Evolutionary conservation across 2,797 vertebrate species (phyloP).

Genomic region (Numenius phaeopus): DNA sequence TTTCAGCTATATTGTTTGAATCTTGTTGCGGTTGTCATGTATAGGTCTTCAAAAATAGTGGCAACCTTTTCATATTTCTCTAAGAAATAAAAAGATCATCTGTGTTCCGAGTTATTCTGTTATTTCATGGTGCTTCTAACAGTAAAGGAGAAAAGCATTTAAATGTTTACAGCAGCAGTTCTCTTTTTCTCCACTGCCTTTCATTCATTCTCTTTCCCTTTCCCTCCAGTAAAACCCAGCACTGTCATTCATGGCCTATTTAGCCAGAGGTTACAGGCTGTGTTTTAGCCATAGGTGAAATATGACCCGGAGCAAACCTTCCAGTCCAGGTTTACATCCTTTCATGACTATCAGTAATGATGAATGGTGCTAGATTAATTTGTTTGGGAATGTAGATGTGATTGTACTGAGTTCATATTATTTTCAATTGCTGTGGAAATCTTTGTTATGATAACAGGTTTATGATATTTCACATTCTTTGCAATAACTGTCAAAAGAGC

Average conservation of each 20-base stretch:
- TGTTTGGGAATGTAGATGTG: neutral
- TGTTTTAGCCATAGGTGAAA: neutral
- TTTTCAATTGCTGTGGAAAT: slow-evolving; percentile 6
- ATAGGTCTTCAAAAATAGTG: neutral
- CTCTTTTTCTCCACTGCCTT: neutral
- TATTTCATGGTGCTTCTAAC: neutral
- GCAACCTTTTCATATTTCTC: neutral
- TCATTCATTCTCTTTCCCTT: neutral
- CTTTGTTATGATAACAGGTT: neutral
- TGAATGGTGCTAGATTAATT: neutral
- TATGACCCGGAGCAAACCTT: neutral
- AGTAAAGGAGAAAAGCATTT: neutral
- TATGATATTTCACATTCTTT: neutral
- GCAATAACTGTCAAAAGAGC: neutral
- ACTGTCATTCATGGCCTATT: neutral
- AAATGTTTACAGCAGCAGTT: neutral
- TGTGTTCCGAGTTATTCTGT: neutral
- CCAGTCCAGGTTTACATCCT: neutral
- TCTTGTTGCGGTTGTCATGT: neutral
- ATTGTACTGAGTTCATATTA: neutral
- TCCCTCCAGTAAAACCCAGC: neutral
- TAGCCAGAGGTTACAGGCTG: neutral
- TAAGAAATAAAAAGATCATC: neutral
- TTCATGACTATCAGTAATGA: neutral
- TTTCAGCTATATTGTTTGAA: neutral